A percentile compares a stretch with the other conserved stretches of the same genome.
Evolutionary conservation across 1,140 invertebrate species (phyloP).

Genomic region (Pteromalus puparum): DNA sequence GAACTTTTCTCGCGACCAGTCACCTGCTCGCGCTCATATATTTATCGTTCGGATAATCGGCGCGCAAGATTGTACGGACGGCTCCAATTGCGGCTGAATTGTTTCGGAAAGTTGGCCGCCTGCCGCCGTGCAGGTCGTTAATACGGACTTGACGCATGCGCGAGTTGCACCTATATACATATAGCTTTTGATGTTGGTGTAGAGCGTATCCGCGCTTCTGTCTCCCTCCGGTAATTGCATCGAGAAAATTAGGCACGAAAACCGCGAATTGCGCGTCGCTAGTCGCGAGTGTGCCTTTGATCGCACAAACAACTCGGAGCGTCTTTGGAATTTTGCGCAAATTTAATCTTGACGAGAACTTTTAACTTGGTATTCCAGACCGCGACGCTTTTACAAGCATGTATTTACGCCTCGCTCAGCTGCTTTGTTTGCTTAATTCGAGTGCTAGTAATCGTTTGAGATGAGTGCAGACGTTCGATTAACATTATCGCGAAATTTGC

Average conservation of each 20-base stretch:
- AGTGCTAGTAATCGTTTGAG: no score
- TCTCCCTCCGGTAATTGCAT: constrained; percentile 27
- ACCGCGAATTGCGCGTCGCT: not conserved
- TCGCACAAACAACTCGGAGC: not conserved
- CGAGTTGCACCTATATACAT: not conserved
- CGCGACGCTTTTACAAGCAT: not conserved
- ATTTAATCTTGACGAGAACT: constrained; percentile 13
- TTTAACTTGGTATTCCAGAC: constrained; percentile 12
- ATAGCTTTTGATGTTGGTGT: not conserved
- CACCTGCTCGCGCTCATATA: not conserved
- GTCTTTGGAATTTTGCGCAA: not conserved
- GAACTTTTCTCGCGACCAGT: not conserved
- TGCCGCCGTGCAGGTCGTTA: not conserved
- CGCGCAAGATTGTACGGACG: not conserved
- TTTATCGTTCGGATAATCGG: not conserved
- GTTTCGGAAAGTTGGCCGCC: constrained; percentile 24
- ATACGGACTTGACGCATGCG: constrained; percentile 21
- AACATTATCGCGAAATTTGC: no score
- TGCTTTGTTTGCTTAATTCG: no score
- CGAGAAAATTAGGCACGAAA: constrained; percentile 42
- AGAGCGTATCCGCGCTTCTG: not conserved
- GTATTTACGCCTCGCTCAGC: no score
- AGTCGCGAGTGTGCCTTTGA: not conserved
- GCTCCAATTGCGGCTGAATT: constrained; percentile 29
- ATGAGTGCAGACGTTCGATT: no score